These are phyloP conservation scores for Myopa tessellatipennis DNA, from an alignment of 2,888 invertebrate genomes.

Conservation along the genomic window DNA sequence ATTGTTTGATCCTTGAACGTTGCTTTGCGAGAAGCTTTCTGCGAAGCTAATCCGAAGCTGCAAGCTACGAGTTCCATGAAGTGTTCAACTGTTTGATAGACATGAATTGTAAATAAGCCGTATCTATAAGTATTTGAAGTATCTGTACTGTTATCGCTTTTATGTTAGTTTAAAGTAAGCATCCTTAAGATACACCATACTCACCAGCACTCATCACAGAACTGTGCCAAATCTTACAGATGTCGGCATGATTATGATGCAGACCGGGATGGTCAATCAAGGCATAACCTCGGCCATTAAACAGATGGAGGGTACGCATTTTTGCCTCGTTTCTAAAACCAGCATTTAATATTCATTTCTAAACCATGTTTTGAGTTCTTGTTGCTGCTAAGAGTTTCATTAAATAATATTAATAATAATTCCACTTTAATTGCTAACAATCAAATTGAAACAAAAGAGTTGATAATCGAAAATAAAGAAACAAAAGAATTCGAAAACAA, in stretches of 20 bases:
- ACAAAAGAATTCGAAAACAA: not conserved
- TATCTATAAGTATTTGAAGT: slow-evolving; percentile 9
- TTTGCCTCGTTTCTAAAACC: slow-evolving; percentile 23
- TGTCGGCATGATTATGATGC: slow-evolving; percentile 98
- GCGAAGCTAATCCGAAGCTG: too few species aligned
- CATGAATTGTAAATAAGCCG: not conserved
- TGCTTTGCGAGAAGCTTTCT: slow-evolving; percentile 8
- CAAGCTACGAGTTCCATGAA: too few species aligned
- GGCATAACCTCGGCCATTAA: slow-evolving; percentile 78
- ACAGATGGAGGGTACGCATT: slow-evolving; percentile 80
- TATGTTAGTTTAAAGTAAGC: not conserved
- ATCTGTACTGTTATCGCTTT: not conserved
- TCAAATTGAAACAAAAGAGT: slow-evolving; percentile 6
- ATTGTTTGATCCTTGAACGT: not conserved
- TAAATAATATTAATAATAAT: not conserved
- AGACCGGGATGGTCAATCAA: slow-evolving; percentile 95
- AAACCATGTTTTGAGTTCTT: slow-evolving; percentile 54
- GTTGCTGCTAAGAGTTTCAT: slow-evolving; percentile 42
- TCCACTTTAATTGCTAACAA: slow-evolving; percentile 8
- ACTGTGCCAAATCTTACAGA: slow-evolving; percentile 73
- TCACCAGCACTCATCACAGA: slow-evolving; percentile 1
- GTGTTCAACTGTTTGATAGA: too few species aligned
- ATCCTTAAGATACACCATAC: not conserved
- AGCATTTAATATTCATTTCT: slow-evolving; percentile 41
- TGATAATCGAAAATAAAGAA: not conserved